A percentile compares a stretch with the other conserved stretches of the same genome.
Conservation (phyloP, 1,140 invertebrate species). For the Drosophila nigromelanica region DNA sequence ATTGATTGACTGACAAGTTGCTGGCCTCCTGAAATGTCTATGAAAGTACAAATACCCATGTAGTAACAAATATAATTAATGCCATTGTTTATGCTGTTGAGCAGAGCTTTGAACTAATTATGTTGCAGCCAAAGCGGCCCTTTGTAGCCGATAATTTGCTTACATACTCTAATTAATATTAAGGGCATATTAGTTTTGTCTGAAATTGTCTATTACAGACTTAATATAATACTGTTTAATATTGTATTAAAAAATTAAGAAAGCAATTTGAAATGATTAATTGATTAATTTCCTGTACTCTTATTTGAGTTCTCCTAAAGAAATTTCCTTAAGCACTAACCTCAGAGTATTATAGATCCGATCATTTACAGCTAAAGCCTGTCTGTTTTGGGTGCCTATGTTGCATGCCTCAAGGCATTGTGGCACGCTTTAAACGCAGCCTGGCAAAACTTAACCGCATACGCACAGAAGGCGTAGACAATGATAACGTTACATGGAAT, state of each 20-base stretch:
- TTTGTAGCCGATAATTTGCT: constrained; percentile 9
- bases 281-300: too few relatives aligned
- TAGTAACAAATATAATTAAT: constrained; percentile 64
- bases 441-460: constrained; percentile 62
- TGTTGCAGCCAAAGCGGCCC: not conserved
- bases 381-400: constrained; percentile 27
- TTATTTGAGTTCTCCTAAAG: too few relatives aligned
- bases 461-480: constrained; percentile 56
- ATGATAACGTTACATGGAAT: constrained; percentile 74
- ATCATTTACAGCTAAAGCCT: not conserved
- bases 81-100: constrained; percentile 6
- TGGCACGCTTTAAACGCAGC: constrained; percentile 70
- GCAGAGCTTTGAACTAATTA: constrained; percentile 16
- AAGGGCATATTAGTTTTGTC: not conserved
- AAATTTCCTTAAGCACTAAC: not conserved
- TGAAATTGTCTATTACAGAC: too few relatives aligned
- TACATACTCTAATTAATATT: not conserved
- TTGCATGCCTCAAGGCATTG: constrained; percentile 61
- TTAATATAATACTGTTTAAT: too few relatives aligned
- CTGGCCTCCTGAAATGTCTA: constrained; percentile 33
- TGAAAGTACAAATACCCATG: constrained; percentile 46
- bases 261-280: too few relatives aligned
- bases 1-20: constrained; percentile 72
- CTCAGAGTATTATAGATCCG: not conserved
- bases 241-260: too few relatives aligned